Evolutionary conservation across 2,888 invertebrate species (phyloP), one percentile per base, ranked within the genome.

Genomic region (Lithophane semibrunnea): DNA sequence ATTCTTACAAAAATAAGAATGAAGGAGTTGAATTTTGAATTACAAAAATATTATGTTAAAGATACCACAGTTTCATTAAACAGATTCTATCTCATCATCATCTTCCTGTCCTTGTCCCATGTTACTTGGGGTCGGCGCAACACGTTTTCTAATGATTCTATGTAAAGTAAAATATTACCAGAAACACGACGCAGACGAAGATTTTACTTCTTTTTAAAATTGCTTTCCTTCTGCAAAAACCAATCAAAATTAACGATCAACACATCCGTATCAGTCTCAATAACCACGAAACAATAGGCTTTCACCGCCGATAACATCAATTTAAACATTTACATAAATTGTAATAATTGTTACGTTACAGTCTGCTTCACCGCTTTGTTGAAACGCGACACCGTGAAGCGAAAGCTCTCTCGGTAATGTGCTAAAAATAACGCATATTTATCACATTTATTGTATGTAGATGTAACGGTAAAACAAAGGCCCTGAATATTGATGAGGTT

Each of bases 331-430:
- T 65, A 68, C 58, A 65, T 73, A 67, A 8, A 56, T 49, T 37
- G 52, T 81, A 74, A 75, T 79, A 67, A 75, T 79, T 75, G 75
- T 65, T 42, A 68, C 58, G 73, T 72, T 80, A 89, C 89, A 85
- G 89, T 91, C 90, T 90, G 86, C 70, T 84, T 70, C 77, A 73
- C 85, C 77, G 70, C 84, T 86, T 88, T 87, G 88, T 88, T 68
- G 77, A 21, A 80, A 86, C 75, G 69, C 83, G 73, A 78, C 67
- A 85, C 66, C 88, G 84, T 89, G 88, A 86, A 85, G 84, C 79
- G 77, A 86, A 83, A 86, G 69, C 88, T 82, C 83, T 80, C 73
- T 52, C 70, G 47, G 63, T 81, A 79, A 84, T 72, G 77, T 77
- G 73, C 71, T 72, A 66, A 82, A 77, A 66, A 80, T 70, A 82